A percentile compares a stretch with the other conserved stretches of the same genome.
Conservation (phyloP, 2,113 vertebrate genomes). For the Phrynosoma blainvillii region DNA sequence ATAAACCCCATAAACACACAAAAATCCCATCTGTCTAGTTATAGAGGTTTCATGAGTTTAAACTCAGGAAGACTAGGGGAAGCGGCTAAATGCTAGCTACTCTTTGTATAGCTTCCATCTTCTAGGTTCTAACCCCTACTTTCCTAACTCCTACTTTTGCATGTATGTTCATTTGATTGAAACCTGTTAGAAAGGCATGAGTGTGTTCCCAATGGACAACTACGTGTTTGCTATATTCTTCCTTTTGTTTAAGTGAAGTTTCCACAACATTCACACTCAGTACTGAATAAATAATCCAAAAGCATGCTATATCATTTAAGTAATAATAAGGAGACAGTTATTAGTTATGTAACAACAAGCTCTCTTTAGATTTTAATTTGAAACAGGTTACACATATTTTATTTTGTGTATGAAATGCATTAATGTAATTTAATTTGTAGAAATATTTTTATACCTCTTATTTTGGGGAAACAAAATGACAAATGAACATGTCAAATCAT, state of each 20-base stretch:
- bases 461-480: neutral
- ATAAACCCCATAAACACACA: neutral
- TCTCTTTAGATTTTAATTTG: constrained; percentile 4
- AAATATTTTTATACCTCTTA: neutral
- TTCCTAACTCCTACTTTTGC: neutral
- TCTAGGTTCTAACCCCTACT: neutral
- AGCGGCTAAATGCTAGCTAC: neutral
- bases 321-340: neutral
- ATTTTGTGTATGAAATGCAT: neutral
- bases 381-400: neutral
- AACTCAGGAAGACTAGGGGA: neutral
- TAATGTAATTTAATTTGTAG: neutral
- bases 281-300: neutral
- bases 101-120: neutral
- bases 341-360: neutral
- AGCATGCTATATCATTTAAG: neutral
- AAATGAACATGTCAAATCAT: neutral
- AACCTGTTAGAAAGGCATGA: neutral
- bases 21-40: neutral
- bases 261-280: neutral
- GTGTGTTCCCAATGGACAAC: neutral
- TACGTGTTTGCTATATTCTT: neutral
- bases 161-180: neutral
- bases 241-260: neutral
- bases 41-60: neutral